These are phyloP conservation scores for Bryconaethiops microstoma DNA, from an alignment of 2,797 vertebrate genomes.

Conservation along the genomic window DNA sequence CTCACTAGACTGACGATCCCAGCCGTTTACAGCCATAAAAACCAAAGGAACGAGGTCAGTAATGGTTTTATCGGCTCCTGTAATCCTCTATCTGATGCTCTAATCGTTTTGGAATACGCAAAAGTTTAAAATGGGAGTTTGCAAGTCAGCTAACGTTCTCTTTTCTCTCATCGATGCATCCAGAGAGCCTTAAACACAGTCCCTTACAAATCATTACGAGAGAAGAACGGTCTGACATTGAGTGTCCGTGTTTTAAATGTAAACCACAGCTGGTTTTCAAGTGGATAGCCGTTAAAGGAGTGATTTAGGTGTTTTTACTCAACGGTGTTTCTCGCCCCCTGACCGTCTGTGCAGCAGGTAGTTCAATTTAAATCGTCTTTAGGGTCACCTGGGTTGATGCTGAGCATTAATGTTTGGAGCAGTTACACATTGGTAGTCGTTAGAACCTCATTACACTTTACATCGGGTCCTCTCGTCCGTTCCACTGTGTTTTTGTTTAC, in stretches of 20 bases:
- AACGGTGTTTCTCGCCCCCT: neutral
- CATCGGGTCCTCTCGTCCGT: neutral
- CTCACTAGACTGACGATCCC: conserved; percentile 19
- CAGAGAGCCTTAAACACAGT: neutral
- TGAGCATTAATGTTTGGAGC: neutral
- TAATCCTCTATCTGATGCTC: too few relatives aligned
- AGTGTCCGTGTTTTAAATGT: neutral
- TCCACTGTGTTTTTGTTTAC: conserved; percentile 47
- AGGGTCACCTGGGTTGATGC: neutral
- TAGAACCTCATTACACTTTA: neutral
- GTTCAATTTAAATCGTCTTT: conserved; percentile 19
- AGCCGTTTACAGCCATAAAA: conserved; percentile 5
- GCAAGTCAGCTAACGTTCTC: conserved; percentile 24
- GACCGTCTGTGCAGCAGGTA: conserved; percentile 29
- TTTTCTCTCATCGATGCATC: neutral
- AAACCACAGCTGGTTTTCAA: neutral
- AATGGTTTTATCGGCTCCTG: neutral
- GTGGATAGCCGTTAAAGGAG: neutral
- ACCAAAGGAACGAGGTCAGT: conserved; percentile 25
- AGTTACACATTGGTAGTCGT: neutral
- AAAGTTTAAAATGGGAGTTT: conserved; percentile 32
- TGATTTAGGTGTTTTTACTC: neutral
- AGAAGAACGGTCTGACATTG: neutral
- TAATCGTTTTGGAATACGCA: neutral
- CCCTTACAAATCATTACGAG: neutral